These are phyloP conservation scores for Trachurus trachurus DNA, from an alignment of 2,797 vertebrate genomes.

Conservation along the genomic window DNA sequence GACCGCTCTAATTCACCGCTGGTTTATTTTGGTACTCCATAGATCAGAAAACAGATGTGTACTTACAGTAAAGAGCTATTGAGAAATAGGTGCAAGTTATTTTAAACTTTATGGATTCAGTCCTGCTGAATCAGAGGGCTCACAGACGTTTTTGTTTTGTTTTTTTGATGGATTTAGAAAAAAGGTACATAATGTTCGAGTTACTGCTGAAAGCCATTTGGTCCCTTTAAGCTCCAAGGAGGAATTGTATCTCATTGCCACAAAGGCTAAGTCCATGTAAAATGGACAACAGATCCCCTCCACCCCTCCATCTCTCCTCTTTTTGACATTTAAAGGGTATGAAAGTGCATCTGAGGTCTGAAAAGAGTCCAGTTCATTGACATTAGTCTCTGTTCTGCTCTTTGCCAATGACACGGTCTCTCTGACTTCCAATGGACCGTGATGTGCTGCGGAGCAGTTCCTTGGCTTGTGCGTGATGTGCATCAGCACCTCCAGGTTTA, in stretches of 20 bases:
- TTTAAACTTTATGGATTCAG: background rate
- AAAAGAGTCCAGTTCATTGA: conserved; percentile 35
- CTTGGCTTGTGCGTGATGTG: conserved; percentile 27
- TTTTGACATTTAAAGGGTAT: conserved; percentile 10
- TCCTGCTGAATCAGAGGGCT: background rate
- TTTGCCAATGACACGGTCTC: conserved; percentile 42
- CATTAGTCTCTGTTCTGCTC: conserved; percentile 36
- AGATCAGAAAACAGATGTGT: conserved; percentile 5
- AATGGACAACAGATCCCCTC: conserved; percentile 9
- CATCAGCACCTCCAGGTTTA: conserved; percentile 40
- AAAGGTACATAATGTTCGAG: background rate
- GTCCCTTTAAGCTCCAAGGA: conserved; percentile 10
- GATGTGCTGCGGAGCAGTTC: conserved; percentile 41
- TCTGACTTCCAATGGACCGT: conserved; percentile 30
- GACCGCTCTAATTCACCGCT: conserved; percentile 3
- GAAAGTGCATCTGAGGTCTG: conserved; percentile 30
- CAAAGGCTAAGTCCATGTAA: background rate
- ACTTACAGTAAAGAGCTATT: background rate
- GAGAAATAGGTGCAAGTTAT: conserved; percentile 1
- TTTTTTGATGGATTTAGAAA: too few relatives aligned
- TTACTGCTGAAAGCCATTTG: conserved; percentile 6
- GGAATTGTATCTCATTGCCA: background rate
- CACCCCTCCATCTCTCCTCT: background rate
- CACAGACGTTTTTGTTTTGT: background rate
- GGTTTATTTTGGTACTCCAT: conserved; percentile 10